A percentile compares a stretch with the other conserved stretches of the same genome.
Conservation (phyloP, 2,113 vertebrate genomes). For the Bungarus multicinctus region DNA sequence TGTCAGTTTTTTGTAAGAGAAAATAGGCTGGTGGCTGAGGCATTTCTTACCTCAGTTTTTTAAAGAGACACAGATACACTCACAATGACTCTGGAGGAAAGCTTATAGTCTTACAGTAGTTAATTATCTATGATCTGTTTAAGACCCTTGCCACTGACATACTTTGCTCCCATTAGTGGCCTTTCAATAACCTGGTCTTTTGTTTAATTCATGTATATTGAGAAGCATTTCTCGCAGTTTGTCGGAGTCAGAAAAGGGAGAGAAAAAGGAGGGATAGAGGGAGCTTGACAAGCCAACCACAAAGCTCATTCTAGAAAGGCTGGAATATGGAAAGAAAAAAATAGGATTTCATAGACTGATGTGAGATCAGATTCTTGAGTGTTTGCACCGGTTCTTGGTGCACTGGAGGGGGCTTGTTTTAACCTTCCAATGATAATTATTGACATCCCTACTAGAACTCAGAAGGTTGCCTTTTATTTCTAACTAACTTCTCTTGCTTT, state of each 20-base stretch:
- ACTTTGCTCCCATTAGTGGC: slow-evolving; percentile 53
- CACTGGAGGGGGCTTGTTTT: neutral
- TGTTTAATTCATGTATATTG: neutral
- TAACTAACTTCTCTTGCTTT: neutral
- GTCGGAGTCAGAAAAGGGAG: neutral
- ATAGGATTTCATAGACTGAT: neutral
- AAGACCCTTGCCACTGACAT: slow-evolving; percentile 45
- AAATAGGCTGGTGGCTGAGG: slow-evolving; percentile 21
- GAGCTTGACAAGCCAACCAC: neutral
- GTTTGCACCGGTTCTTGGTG: neutral
- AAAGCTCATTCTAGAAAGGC: neutral
- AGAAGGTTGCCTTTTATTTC: neutral
- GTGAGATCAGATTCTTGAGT: neutral
- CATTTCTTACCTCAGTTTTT: slow-evolving; percentile 34
- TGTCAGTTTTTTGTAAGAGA: slow-evolving; percentile 30
- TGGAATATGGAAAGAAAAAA: neutral
- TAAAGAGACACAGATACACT: neutral
- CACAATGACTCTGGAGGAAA: slow-evolving; percentile 33
- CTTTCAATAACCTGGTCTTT: slow-evolving; percentile 21
- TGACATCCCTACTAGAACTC: neutral
- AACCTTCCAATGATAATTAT: neutral
- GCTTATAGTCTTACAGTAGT: slow-evolving; percentile 43
- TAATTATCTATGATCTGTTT: slow-evolving; percentile 59
- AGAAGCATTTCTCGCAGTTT: slow-evolving; percentile 18
- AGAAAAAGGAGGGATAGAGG: neutral